phyloP scores from a whole-genome alignment of 2,888 invertebrate genomes.

The Allophyes oxyacanthae region DNA sequence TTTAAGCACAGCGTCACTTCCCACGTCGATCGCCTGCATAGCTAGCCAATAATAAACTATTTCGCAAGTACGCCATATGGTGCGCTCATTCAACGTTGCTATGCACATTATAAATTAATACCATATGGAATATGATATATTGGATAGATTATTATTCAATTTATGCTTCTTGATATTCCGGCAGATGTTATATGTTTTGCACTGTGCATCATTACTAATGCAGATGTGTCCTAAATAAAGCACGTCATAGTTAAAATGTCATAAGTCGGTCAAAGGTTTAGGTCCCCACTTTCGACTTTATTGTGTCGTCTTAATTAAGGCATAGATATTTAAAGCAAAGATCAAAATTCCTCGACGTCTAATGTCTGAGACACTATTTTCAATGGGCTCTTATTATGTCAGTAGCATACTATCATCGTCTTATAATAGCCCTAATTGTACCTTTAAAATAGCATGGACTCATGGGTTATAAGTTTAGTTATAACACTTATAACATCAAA shows the following conservation, averaged over 20 bases:
- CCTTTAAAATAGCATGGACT: no score
- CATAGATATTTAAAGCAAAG: no score
- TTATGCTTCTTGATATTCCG: conserved; percentile 23
- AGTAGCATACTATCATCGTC: no score
- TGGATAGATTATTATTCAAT: conserved; percentile 24
- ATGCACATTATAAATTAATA: conserved; percentile 30
- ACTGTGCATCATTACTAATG: conserved; percentile 11
- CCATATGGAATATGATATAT: conserved; percentile 29
- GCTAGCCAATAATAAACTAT: conserved; percentile 31
- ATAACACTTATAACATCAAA: conserved; percentile 1
- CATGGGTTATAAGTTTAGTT: no score
- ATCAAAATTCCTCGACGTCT: background rate
- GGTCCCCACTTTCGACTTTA: background rate
- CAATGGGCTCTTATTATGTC: no score
- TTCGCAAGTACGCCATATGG: conserved; percentile 53
- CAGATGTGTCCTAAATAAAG: conserved; percentile 11
- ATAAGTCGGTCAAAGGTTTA: background rate
- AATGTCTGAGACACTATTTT: conserved; percentile 1
- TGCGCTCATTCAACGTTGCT: conserved; percentile 13
- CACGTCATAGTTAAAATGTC: conserved; percentile 1
- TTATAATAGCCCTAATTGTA: no score
- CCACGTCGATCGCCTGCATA: conserved; percentile 30
- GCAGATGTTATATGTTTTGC: conserved; percentile 27
- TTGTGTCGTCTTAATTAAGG: background rate
- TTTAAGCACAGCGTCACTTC: conserved; percentile 28